Percentiles rank a stretch among this genome's conserved stretches.
Conservation (phyloP, 2,797 vertebrate species). For the Chelon auratus region DNA sequence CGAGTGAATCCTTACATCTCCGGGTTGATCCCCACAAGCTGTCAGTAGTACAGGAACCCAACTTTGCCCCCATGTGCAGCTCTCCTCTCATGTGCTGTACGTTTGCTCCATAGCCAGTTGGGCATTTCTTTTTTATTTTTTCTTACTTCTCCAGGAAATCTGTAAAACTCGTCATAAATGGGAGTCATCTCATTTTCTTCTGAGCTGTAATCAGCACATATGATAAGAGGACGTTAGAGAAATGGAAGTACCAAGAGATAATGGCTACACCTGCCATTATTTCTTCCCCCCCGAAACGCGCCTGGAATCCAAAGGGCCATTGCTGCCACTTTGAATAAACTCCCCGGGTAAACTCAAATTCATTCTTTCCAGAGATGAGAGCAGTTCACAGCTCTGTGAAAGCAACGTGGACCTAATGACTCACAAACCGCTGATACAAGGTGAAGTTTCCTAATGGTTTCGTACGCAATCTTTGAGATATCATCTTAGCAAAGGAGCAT, state of each 20-base stretch:
- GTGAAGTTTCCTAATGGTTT: conserved; percentile 70
- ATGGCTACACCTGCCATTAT: conserved; percentile 34
- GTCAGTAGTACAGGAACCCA: conserved; percentile 37
- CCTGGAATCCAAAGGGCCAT: conserved; percentile 54
- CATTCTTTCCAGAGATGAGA: conserved; percentile 52
- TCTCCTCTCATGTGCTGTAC: conserved; percentile 3
- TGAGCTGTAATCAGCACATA: conserved; percentile 22
- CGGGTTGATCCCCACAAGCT: conserved; percentile 62
- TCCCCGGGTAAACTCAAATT: conserved; percentile 57
- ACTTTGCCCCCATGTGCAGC: conserved; percentile 15
- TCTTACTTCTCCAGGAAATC: conserved; percentile 12
- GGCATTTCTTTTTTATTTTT: too few species aligned
- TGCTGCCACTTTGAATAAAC: conserved; percentile 57
- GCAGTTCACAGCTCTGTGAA: conserved; percentile 54
- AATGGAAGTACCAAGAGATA: conserved; percentile 20
- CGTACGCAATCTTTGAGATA: conserved; percentile 64
- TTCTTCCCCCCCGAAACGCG: conserved; percentile 24
- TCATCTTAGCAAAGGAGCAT: conserved; percentile 60
- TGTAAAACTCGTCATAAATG: conserved; percentile 29
- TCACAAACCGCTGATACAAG: conserved; percentile 77
- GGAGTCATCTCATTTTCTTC: conserved; percentile 23
- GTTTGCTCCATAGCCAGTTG: not conserved
- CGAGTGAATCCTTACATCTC: conserved; percentile 62
- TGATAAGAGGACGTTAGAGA: conserved; percentile 12
- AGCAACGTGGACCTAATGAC: conserved; percentile 65